Conservation (phyloP, 2,888 invertebrate species). For the Cynaeus angustus region DNA sequence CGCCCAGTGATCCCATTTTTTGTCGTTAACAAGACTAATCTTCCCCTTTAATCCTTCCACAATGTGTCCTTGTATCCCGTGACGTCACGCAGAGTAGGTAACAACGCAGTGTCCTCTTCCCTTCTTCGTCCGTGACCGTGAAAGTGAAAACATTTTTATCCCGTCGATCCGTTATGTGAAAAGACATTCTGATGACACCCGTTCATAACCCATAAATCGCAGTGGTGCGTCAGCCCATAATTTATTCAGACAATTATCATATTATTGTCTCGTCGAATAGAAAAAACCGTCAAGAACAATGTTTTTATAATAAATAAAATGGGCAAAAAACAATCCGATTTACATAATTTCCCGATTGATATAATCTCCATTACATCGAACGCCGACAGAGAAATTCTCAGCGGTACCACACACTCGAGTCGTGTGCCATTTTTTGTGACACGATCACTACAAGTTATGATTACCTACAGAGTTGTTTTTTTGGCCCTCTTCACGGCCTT, state of each 20-base stretch:
- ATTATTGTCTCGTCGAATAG: background rate
- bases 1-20: too few relatives aligned
- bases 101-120: background rate
- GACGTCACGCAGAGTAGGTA: constrained; percentile 15
- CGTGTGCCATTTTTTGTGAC: constrained; percentile 41
- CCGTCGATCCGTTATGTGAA: background rate
- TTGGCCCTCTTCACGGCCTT: background rate
- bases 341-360: constrained; percentile 30
- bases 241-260: constrained; percentile 29
- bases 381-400: constrained; percentile 7
- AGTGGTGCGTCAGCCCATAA: constrained; percentile 8
- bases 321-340: constrained; percentile 20
- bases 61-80: background rate
- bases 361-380: constrained; percentile 22
- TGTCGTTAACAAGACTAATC: too few relatives aligned
- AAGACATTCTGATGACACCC: constrained; percentile 7
- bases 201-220: constrained; percentile 10
- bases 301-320: constrained; percentile 26
- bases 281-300: constrained; percentile 15
- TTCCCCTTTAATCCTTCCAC: background rate
- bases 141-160: constrained; percentile 22
- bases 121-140: constrained; percentile 16
- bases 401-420: constrained; percentile 26
- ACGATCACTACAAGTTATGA: constrained; percentile 22
- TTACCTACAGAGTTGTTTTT: constrained; percentile 29